A percentile compares a stretch with the other conserved stretches of the same genome.
These are phyloP conservation scores for Poeciliopsis gracilis DNA, from an alignment of 2,797 vertebrate genomes.

Conservation along the genomic window DNA sequence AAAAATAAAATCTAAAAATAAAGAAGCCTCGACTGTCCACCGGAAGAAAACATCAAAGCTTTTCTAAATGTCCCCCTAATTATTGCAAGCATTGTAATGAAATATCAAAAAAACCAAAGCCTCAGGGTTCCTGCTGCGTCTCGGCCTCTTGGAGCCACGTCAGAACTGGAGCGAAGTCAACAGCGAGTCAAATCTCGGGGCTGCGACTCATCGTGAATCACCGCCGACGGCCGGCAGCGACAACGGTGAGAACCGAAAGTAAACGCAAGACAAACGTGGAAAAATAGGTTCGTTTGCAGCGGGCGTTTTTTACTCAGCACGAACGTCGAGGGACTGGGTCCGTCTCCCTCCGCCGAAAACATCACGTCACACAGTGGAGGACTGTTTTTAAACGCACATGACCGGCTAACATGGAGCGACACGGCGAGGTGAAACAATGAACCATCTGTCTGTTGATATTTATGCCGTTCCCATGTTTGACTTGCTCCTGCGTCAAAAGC, in stretches of 20 bases:
- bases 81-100: slow-evolving; percentile 52
- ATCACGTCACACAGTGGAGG: neutral
- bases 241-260: slow-evolving; percentile 16
- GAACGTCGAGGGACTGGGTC: neutral
- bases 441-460: neutral
- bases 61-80: slow-evolving; percentile 73
- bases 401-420: neutral
- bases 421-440: neutral
- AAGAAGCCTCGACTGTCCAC: slow-evolving; percentile 41
- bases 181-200: slow-evolving; percentile 22
- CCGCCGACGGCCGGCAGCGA: slow-evolving; percentile 12
- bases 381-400: neutral
- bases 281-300: neutral
- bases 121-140: slow-evolving; percentile 47
- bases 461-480: neutral
- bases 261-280: slow-evolving; percentile 34
- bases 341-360: neutral
- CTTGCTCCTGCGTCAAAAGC: neutral
- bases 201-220: slow-evolving; percentile 46
- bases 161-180: slow-evolving; percentile 34
- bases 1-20: neutral
- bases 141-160: slow-evolving; percentile 31
- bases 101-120: slow-evolving; percentile 72
- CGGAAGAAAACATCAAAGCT: slow-evolving; percentile 60
- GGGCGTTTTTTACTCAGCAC: neutral